A percentile compares a stretch with the other conserved stretches of the same genome.
phyloP scores from a whole-genome alignment of 2,888 invertebrate species.

The Zeuzera pyrina region DNA sequence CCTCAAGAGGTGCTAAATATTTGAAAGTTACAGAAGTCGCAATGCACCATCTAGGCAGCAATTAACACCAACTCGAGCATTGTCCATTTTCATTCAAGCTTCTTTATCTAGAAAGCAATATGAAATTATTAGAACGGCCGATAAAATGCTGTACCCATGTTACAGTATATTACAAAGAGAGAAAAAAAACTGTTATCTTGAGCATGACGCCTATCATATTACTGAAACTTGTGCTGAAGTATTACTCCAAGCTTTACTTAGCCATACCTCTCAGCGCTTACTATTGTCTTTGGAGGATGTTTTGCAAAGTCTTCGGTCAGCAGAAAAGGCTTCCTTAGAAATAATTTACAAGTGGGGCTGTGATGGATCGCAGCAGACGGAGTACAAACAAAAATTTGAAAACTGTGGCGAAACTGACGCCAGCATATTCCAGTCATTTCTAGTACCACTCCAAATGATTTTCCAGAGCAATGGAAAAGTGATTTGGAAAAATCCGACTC shows the following conservation, averaged over 20 bases:
- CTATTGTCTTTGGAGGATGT: not conserved
- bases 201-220: not conserved
- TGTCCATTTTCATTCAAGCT: not conserved
- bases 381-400: constrained; percentile 3
- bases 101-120: not conserved
- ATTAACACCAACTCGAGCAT: not conserved
- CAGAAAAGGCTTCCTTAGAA: not conserved
- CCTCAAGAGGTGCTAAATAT: not conserved
- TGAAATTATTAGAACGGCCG: not conserved
- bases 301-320: not conserved
- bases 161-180: not conserved
- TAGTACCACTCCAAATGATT: constrained; percentile 3
- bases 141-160: constrained; percentile 1
- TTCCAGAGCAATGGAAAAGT: constrained; percentile 1
- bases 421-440: not conserved
- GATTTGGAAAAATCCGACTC: constrained; percentile 7
- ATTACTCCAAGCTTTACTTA: not conserved
- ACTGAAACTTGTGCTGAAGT: constrained; percentile 1
- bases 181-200: not conserved
- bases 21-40: not conserved
- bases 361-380: constrained; percentile 3
- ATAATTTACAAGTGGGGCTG: not conserved
- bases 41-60: not conserved
- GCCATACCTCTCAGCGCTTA: not conserved
- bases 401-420: not conserved